Conservation (phyloP, 2,888 invertebrate species). For the Trileptium ribeirensis region DNA sequence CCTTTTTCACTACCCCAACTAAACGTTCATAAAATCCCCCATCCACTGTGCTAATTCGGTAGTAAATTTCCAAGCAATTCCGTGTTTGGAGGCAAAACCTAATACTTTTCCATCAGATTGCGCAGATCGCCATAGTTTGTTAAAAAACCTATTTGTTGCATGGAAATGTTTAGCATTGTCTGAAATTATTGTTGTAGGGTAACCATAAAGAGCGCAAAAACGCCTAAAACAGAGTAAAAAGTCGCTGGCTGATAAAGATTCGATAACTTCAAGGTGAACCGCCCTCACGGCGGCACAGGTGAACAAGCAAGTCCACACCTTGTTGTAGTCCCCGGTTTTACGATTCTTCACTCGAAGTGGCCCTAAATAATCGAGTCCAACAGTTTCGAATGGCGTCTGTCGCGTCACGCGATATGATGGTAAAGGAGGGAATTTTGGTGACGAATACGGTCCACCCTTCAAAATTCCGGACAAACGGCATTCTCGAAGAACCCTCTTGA, state of each 20-base stretch:
- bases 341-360: background rate
- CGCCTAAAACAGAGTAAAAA: background rate
- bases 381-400: background rate
- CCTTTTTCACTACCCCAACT: too few species aligned
- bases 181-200: background rate
- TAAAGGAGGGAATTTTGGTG: background rate
- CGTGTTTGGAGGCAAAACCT: too few species aligned
- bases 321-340: background rate
- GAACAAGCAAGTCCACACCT: background rate
- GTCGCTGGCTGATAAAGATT: background rate
- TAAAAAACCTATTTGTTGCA: background rate
- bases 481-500: background rate
- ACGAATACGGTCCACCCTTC: background rate
- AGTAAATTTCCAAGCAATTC: too few species aligned
- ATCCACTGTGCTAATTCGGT: too few species aligned
- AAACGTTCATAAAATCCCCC: too few species aligned
- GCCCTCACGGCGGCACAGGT: background rate
- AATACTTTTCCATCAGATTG: too few species aligned
- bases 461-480: background rate
- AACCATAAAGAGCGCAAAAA: background rate
- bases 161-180: background rate
- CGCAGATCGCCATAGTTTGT: too few species aligned
- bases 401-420: background rate
- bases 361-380: background rate
- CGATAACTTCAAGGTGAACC: background rate